These are phyloP conservation scores for Potamilus streckersoni DNA, from an alignment of 1,140 invertebrate genomes.

Conservation along the genomic window DNA sequence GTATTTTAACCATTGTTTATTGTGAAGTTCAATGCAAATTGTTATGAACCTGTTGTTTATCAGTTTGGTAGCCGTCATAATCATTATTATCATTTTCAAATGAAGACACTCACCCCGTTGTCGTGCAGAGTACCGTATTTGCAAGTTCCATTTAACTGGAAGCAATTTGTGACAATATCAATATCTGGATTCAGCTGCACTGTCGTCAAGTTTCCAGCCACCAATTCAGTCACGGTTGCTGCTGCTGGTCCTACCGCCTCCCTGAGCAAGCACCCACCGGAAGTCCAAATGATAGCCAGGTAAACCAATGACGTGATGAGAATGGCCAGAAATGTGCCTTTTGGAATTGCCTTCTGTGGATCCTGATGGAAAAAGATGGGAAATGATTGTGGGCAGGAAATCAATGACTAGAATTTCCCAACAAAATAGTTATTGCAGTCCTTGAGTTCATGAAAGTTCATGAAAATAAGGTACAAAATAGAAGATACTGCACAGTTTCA, in stretches of 20 bases:
- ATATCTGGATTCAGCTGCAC: conserved; percentile 4
- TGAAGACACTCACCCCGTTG: conserved; percentile 58
- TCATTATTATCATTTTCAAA: too few relatives aligned
- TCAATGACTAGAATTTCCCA: too few relatives aligned
- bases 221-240: not conserved
- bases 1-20: too few relatives aligned
- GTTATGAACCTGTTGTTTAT: too few relatives aligned
- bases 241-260: conserved; percentile 80
- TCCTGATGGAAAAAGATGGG: conserved; percentile 73
- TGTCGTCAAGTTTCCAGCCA: conserved; percentile 8
- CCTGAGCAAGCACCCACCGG: conserved; percentile 77
- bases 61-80: too few relatives aligned
- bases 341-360: conserved; percentile 74
- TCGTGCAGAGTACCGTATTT: conserved; percentile 84
- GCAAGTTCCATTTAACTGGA: conserved; percentile 67
- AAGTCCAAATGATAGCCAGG: conserved; percentile 81
- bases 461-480: too few relatives aligned
- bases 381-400: too few relatives aligned
- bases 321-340: conserved; percentile 89
- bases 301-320: conserved; percentile 86
- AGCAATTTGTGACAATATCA: conserved; percentile 30
- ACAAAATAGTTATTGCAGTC: too few relatives aligned
- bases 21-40: too few relatives aligned
- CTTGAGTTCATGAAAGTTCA: too few relatives aligned
- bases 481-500: too few relatives aligned